These are phyloP conservation scores for Anguilla pacifica DNA, from an alignment of 2,797 vertebrate genomes.

Conservation along the genomic window DNA sequence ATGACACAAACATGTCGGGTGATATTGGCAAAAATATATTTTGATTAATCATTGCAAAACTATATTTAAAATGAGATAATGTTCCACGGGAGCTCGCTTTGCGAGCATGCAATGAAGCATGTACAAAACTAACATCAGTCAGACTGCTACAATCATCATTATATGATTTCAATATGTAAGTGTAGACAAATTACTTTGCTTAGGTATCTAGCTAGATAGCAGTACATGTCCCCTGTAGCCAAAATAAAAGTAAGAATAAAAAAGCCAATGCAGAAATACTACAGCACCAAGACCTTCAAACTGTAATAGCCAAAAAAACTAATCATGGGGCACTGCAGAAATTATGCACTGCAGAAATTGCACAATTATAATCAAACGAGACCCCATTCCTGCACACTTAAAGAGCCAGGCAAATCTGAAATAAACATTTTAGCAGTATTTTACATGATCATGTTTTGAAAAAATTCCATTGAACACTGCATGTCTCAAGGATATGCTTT, in stretches of 20 bases:
- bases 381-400: background rate
- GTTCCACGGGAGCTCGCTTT: background rate
- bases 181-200: background rate
- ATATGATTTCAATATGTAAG: background rate
- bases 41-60: background rate
- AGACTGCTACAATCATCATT: background rate
- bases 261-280: background rate
- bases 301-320: background rate
- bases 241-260: background rate
- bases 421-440: background rate
- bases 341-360: background rate
- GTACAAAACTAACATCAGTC: background rate
- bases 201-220: background rate
- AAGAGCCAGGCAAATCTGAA: background rate
- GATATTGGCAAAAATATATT: background rate
- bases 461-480: background rate
- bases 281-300: background rate
- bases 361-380: background rate
- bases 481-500: background rate
- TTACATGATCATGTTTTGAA: constrained; percentile 1
- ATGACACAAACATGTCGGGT: background rate
- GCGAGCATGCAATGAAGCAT: background rate
- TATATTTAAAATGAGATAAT: background rate
- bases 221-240: background rate
- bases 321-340: background rate